Conservation (phyloP, 2,113 vertebrate genomes). For the Haplochromis burtoni region DNA sequence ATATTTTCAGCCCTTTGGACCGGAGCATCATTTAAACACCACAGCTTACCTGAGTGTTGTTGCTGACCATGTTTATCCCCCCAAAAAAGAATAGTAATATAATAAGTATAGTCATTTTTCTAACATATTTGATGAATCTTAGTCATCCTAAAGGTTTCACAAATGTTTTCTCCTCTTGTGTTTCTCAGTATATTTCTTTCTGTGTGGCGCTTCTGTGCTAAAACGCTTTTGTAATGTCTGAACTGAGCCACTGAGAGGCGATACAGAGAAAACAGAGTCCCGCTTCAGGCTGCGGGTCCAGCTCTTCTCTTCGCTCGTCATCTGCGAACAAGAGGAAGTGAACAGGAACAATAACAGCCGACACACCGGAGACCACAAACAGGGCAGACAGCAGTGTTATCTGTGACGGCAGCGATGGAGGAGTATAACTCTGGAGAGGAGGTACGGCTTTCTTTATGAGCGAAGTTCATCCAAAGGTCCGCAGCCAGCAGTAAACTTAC, state of each 20-base stretch:
- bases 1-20: background rate
- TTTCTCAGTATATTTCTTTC: background rate
- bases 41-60: background rate
- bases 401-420: conserved; percentile 49
- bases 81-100: background rate
- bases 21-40: background rate
- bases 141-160: background rate
- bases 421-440: conserved; percentile 69
- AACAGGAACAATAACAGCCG: background rate
- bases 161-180: background rate
- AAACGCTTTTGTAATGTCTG: background rate
- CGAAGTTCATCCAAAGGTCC: background rate
- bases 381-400: background rate
- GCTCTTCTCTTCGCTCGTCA: background rate
- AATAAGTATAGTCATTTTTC: background rate
- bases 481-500: too few species aligned
- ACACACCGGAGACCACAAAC: background rate
- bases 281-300: accelerated
- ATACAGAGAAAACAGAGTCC: background rate
- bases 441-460: conserved; percentile 17
- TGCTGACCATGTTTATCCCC: background rate
- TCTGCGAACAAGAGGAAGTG: background rate
- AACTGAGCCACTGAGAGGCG: background rate
- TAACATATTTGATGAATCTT: background rate
- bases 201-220: background rate